A percentile compares a stretch with the other conserved stretches of the same genome.
These are phyloP conservation scores for Aphelinus certus DNA, from an alignment of 1,140 invertebrate genomes.

Conservation along the genomic window DNA sequence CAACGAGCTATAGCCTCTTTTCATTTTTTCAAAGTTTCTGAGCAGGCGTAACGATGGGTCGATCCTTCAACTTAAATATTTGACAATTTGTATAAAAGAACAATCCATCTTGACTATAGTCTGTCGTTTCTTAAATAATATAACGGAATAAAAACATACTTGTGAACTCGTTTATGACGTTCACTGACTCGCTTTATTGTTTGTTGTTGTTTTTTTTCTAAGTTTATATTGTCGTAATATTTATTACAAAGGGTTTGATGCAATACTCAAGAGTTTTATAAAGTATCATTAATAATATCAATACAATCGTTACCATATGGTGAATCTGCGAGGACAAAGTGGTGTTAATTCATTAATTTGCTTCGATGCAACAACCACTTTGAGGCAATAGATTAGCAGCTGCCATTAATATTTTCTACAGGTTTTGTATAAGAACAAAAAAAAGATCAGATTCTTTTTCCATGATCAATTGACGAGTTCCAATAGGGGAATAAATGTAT, in stretches of 20 bases:
- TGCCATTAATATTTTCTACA: constrained; percentile 29
- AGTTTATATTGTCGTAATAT: constrained; percentile 42
- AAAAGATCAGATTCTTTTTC: constrained; percentile 7
- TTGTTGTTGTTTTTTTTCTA: constrained; percentile 18
- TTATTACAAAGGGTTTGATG: constrained; percentile 40
- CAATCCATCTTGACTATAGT: constrained; percentile 53
- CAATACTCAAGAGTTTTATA: constrained; percentile 36
- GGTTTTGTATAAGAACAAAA: constrained; percentile 23
- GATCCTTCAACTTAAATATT: constrained; percentile 53
- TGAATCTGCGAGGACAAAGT: constrained; percentile 31
- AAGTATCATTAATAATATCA: constrained; percentile 28
- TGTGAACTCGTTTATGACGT: constrained; percentile 34
- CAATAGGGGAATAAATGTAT: constrained; percentile 11
- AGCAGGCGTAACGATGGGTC: constrained; percentile 48
- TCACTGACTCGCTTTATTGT: constrained; percentile 34
- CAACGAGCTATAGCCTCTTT: constrained; percentile 21
- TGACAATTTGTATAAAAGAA: constrained; percentile 51
- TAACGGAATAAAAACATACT: constrained; percentile 52
- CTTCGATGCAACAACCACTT: constrained; percentile 13
- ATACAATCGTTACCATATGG: constrained; percentile 17
- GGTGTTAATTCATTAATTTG: constrained; percentile 27
- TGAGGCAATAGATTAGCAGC: constrained; percentile 12
- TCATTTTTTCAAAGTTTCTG: constrained; percentile 8
- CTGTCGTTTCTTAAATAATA: constrained; percentile 44
- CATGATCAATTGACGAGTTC: constrained; percentile 1